A percentile compares a stretch with the other conserved stretches of the same genome.
Evolutionary conservation across 2,113 vertebrate genomes (phyloP).

Genomic region (Syngnathus scovelli): DNA sequence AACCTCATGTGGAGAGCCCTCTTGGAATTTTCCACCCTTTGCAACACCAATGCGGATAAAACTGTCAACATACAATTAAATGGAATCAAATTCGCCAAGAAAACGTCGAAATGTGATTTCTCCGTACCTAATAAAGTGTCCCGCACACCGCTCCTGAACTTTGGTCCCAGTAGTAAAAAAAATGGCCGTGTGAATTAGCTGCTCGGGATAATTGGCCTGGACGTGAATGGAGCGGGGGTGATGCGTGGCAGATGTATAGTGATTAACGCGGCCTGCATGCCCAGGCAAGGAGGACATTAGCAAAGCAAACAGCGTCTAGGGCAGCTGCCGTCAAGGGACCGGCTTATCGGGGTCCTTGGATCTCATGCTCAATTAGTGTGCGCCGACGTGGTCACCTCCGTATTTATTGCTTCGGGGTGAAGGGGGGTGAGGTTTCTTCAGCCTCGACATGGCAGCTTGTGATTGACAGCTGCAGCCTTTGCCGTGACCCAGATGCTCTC

Average conservation of each 20-base stretch:
- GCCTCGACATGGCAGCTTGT: slow-evolving; percentile 37
- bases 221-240: background rate
- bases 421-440: background rate
- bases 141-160: background rate
- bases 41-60: too few species aligned
- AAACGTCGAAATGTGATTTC: background rate
- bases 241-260: slow-evolving; percentile 27
- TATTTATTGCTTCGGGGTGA: slow-evolving; percentile 65
- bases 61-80: too few species aligned
- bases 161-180: background rate
- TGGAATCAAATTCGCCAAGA: too few species aligned
- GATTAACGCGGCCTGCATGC: slow-evolving; percentile 47
- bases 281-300: slow-evolving; percentile 58
- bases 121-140: background rate
- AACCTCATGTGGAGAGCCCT: too few species aligned
- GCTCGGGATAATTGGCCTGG: background rate
- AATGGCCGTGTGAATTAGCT: slow-evolving; percentile 47
- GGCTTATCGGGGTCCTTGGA: slow-evolving; percentile 59
- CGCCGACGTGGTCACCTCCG: slow-evolving; percentile 56
- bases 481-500: background rate
- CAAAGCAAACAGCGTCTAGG: slow-evolving; percentile 60
- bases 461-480: slow-evolving; percentile 36
- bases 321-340: slow-evolving; percentile 39
- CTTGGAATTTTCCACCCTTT: too few species aligned
- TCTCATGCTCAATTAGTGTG: slow-evolving; percentile 62